phyloP scores from a whole-genome alignment of 2,888 invertebrate species.

The Drosophila nigritarsus region DNA sequence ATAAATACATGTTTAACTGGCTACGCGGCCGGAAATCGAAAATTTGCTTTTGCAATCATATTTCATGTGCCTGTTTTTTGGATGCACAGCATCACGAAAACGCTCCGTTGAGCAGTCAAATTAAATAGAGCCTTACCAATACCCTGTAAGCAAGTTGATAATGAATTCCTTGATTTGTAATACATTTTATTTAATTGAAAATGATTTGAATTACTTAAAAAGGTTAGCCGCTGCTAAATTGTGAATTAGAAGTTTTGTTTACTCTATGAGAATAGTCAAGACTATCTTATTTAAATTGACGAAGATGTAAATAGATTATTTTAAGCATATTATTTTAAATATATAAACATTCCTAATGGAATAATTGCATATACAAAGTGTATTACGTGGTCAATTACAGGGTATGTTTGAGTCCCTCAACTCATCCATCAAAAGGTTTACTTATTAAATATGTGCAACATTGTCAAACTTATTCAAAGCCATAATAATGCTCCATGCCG shows the following conservation, averaged over 20 bases:
- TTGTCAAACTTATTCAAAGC: conserved; percentile 11
- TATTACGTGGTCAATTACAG: background rate
- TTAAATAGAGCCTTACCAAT: background rate
- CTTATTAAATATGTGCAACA: conserved; percentile 26
- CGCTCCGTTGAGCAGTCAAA: conserved; percentile 40
- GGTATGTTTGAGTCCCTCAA: background rate
- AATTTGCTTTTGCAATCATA: conserved; percentile 30
- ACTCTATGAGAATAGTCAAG: background rate
- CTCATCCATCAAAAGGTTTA: background rate
- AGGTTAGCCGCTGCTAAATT: background rate
- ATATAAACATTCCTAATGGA: background rate
- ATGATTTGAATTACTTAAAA: background rate
- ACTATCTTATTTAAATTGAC: too few relatives aligned
- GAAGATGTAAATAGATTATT: too few relatives aligned
- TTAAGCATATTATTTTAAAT: background rate
- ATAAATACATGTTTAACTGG: conserved; percentile 47
- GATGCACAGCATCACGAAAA: conserved; percentile 30
- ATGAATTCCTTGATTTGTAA: background rate
- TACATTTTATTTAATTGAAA: background rate
- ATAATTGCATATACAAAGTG: background rate
- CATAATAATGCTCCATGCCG: conserved; percentile 20
- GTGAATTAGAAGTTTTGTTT: background rate
- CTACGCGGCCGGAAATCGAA: conserved; percentile 69
- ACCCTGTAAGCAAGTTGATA: background rate
- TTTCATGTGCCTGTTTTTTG: conserved; percentile 10